phyloP scores from a whole-genome alignment of 2,888 invertebrate genomes.

The Electrophaes corylata region DNA sequence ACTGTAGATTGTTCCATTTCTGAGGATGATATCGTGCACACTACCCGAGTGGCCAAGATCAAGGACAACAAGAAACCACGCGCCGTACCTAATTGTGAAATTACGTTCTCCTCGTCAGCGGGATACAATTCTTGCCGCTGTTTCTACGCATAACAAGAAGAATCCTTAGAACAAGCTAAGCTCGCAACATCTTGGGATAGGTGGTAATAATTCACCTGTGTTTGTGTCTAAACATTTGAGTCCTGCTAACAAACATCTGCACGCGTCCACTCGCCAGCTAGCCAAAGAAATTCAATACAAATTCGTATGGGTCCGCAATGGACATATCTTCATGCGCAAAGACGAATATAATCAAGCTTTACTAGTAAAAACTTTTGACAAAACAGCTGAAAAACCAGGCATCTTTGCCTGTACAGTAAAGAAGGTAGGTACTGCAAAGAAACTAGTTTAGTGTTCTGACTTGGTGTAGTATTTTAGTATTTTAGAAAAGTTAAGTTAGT shows the following conservation, averaged over 20 bases:
- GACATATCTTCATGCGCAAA: constrained; percentile 18
- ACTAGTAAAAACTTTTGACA: not conserved
- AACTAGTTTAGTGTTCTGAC: not conserved
- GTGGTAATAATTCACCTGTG: constrained; percentile 1
- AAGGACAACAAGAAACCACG: constrained; percentile 6
- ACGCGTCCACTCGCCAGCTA: constrained; percentile 13
- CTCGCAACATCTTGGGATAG: constrained; percentile 10
- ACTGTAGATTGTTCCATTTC: not conserved
- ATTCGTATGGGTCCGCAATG: constrained; percentile 10
- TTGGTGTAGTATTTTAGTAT: not conserved
- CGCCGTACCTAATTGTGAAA: constrained; percentile 4
- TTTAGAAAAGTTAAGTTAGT: too few species aligned
- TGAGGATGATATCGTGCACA: constrained; percentile 3
- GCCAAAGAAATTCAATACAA: constrained; percentile 3
- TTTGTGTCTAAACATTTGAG: constrained; percentile 12
- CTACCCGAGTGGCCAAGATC: constrained; percentile 11
- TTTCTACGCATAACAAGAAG: constrained; percentile 2
- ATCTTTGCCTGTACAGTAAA: not conserved
- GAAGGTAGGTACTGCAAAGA: not conserved
- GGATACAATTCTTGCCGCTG: constrained; percentile 10
- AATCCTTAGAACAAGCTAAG: constrained; percentile 8
- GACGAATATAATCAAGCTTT: constrained; percentile 3
- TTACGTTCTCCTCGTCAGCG: constrained; percentile 2
- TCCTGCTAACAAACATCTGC: constrained; percentile 13
- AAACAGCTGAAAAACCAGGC: not conserved